phyloP scores from a whole-genome alignment of 2,113 vertebrate genomes.

The Phalacrocorax brasilianus region DNA sequence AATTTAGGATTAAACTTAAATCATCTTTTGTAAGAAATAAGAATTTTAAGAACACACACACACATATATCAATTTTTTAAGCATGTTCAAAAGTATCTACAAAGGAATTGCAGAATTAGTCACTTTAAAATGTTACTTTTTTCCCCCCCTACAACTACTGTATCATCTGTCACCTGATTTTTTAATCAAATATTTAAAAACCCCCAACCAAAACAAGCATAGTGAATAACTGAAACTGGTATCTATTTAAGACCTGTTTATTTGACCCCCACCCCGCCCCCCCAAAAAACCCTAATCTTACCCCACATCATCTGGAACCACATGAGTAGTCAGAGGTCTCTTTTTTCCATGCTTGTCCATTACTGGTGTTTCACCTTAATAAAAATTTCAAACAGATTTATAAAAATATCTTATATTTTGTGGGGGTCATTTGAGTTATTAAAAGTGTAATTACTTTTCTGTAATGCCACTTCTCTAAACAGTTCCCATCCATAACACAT shows the following conservation, averaged over 20 bases:
- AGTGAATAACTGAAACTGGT: not conserved
- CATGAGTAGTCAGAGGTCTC: constrained; percentile 49
- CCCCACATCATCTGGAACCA: constrained; percentile 71
- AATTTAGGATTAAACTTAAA: not conserved
- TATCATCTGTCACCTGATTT: not conserved
- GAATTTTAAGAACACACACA: not conserved
- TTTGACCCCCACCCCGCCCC: not conserved
- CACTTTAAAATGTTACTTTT: not conserved
- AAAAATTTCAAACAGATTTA: constrained; percentile 4
- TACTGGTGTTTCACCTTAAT: constrained; percentile 59
- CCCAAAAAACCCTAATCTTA: constrained; percentile 41
- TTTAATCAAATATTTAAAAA: not conserved
- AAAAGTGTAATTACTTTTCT: not conserved
- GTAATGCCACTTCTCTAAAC: not conserved
- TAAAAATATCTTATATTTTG: not conserved
- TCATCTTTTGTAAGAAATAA: not conserved
- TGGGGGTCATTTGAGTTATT: not conserved
- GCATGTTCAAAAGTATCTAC: not conserved
- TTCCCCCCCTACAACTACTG: not conserved
- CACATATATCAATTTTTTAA: not conserved
- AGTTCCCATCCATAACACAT: not conserved
- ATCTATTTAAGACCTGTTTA: not conserved
- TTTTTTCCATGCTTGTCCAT: constrained; percentile 76
- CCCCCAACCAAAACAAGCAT: not conserved
- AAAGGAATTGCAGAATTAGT: not conserved